These are phyloP conservation scores for Leptocoma aspasia DNA, from an alignment of 2,113 vertebrate species.

Conservation along the genomic window DNA sequence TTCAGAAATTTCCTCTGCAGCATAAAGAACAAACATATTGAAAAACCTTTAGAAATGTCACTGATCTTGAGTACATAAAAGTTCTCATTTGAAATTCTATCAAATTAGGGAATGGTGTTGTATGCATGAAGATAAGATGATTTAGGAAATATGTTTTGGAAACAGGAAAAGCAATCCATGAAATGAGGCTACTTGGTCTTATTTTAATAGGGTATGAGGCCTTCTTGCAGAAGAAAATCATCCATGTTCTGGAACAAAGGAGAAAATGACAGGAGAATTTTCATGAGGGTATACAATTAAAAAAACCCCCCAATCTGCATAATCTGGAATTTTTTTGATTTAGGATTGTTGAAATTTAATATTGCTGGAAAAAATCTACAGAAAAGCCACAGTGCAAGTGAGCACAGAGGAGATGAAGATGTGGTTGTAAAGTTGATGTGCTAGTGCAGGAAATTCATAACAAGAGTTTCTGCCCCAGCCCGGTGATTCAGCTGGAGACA, in stretches of 20 bases:
- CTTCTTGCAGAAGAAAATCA: background rate
- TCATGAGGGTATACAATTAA: accelerated
- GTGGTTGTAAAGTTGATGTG: background rate
- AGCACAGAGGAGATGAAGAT: background rate
- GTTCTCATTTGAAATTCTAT: background rate
- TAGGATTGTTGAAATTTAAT: background rate
- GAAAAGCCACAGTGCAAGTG: background rate
- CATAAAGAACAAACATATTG: background rate
- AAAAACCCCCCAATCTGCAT: background rate
- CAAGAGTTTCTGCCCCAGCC: background rate
- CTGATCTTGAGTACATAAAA: background rate
- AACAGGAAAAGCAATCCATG: background rate
- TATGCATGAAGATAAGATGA: background rate
- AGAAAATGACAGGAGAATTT: background rate
- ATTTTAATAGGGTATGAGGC: background rate
- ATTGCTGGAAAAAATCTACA: background rate
- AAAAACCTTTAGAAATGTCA: background rate
- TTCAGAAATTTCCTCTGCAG: background rate
- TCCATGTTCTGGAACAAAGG: background rate
- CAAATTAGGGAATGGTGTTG: background rate
- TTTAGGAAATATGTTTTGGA: background rate
- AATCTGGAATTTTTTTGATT: background rate
- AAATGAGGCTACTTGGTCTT: background rate
- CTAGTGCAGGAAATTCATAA: background rate
- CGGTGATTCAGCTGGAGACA: background rate